Base-by-base conservation (phyloP, 1,140 invertebrate genomes). In the Panulirus ornatus region DNA sequence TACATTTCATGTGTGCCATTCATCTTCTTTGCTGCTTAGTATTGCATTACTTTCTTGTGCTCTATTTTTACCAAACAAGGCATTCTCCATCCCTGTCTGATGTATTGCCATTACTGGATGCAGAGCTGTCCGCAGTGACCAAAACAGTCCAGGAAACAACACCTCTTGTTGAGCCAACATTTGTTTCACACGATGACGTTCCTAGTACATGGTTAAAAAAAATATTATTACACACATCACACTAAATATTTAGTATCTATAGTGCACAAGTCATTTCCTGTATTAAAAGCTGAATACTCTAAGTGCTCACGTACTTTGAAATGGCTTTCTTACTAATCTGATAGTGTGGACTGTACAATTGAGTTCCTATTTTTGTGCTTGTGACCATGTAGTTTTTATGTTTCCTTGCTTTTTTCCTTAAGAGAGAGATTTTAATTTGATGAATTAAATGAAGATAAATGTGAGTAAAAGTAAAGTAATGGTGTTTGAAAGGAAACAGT, bases 141-240 rank as follows among this genome's bases (percentile, higher is more conserved):
- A 94, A 92, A 96, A 97, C 0, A 97, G 93, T 34, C 95, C 94
- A 0, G 97, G 97, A 93, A 96, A 96, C 1, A 96, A 92, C n/a
- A 96, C 94, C 93, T 97, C 97, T 91, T 97, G 97, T 92, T 96
- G 95, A 19, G 96, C 95, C 36, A 97, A 93, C 22, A 97, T 93
- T 93, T 97, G 96, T 92, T 96, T 96, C 54, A 95, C 96, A 84
- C 95, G 93, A 91, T 96, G 95, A 22, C 95, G 94, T 93, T 96
- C 96, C 95, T 96, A 73, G 86, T n/a, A 78, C 71, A 22, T 70
- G 54, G 89, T 88, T 34, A 54, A 47, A 44, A 78, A 42, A 66
- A 79, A 51, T 8, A 22, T 34, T 19, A 27, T 71, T 27, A 27
- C n/a, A 11, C 34, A 82, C 9, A 9, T n/a, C 14, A 84, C n/a